Evolutionary conservation across 2,113 vertebrate species (phyloP).

Genomic region (Indicator indicator): DNA sequence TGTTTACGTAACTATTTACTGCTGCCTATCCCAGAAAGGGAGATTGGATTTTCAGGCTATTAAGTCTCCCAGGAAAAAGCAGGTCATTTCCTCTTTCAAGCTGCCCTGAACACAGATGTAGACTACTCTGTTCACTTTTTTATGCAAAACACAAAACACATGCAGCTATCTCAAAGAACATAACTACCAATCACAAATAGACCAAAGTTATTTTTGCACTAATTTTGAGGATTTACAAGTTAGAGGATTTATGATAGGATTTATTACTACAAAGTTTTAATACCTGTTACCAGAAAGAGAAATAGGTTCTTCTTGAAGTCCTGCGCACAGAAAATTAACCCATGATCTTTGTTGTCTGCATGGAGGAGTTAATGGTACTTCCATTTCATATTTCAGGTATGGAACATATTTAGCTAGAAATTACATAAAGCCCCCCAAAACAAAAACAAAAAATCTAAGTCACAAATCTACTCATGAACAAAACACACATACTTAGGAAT

Average conservation of each 20-base stretch:
- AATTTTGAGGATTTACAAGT: not conserved
- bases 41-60: not conserved
- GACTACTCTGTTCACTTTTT: not conserved
- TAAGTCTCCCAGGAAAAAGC: not conserved
- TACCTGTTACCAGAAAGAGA: constrained; percentile 69
- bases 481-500: not conserved
- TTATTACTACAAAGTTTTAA: constrained; percentile 20
- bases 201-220: not conserved
- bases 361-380: constrained; percentile 64
- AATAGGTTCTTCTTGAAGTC: constrained; percentile 65
- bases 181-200: not conserved
- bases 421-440: not conserved
- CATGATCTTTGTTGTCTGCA: constrained; percentile 19
- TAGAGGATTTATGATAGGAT: not conserved
- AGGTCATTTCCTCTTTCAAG: not conserved
- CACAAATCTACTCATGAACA: not conserved
- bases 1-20: not conserved
- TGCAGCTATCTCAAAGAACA: not conserved
- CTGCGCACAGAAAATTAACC: constrained; percentile 21
- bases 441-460: not conserved
- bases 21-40: not conserved
- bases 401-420: constrained; percentile 21
- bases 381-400: constrained; percentile 54
- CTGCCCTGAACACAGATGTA: not conserved
- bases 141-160: not conserved